phyloP scores from a whole-genome alignment of 2,113 vertebrate genomes.

The rat (Rattus norvegicus) region DNA sequence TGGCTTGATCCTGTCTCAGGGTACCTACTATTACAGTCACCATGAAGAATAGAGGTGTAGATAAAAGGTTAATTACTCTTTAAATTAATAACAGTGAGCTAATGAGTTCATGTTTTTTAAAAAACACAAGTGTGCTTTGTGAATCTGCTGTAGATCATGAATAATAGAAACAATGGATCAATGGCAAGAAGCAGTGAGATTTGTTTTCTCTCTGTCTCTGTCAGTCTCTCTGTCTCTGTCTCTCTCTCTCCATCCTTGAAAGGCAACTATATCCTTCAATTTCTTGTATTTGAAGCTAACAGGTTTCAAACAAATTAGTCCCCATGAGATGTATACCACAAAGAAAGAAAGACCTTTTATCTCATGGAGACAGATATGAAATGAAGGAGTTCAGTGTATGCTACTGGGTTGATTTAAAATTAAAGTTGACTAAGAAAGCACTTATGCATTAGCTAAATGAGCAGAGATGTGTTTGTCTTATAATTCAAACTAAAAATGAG shows the following conservation, averaged over 20 bases:
- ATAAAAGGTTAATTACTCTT: neutral
- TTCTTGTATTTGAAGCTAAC: neutral
- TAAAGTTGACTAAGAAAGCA: neutral
- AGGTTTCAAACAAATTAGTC: neutral
- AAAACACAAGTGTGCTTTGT: neutral
- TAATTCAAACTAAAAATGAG: slow-evolving; percentile 70
- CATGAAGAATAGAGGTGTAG: neutral
- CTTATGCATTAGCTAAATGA: neutral
- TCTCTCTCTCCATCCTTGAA: neutral
- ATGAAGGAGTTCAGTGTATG: neutral
- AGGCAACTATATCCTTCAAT: neutral
- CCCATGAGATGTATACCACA: neutral
- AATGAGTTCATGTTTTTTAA: neutral
- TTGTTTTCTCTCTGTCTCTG: neutral
- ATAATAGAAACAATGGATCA: neutral
- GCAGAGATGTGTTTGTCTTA: slow-evolving; percentile 56
- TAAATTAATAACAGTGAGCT: neutral
- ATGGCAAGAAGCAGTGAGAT: neutral
- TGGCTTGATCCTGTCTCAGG: neutral
- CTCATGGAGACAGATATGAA: neutral
- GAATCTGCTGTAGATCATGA: neutral
- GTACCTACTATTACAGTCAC: neutral
- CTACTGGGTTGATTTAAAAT: slow-evolving; percentile 29
- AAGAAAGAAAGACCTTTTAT: neutral
- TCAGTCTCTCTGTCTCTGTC: neutral